Evolutionary conservation across 2,888 invertebrate species (phyloP), one percentile per base, ranked within the genome.

Genomic region (Loripinus fragilis): DNA sequence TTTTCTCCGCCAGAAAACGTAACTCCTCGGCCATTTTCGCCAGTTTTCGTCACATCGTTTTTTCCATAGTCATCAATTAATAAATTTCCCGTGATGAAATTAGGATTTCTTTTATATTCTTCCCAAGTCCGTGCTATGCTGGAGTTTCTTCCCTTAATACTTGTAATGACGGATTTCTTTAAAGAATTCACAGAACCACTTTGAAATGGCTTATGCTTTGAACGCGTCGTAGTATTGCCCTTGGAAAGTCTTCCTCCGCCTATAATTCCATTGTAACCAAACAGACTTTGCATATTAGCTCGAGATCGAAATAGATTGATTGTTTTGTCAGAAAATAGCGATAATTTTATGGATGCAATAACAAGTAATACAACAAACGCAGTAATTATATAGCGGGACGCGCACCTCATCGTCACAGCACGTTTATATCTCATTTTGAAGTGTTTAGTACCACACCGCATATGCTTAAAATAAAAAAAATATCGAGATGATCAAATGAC

Each of bases 1-100:
- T 85, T 79, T 60, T 88, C 86, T 1, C 74, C 69, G 0, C 80
- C 84, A 1, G 80, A 78, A 17, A 89, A 78, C 10, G 81, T 78
- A 8, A 90, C 83, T 0, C 88, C 88, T 33, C 80, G 42, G 12
- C 90, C 90, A 73, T 83, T 74, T 74, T 89, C 90, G 0, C 90
- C 90, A 5, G 79, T 79, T 28, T 74, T 82, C n/a, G 65, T 74
- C 17, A 66, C 50, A 66, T 89, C 87, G 67, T 88, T 88, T 38
- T 80, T 35, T 5, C 87, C 88, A 75, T 89, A 89, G 64, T 88
- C 73, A 68, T 90, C 88, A 15, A 89, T 89, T 15, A 89, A 76
- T 3, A 80, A 81, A 84, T 89, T 89, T 20, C 88, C 89, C 1
- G 85, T 86, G 65, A 79, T 81, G 2, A 77, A 67, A 5, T 74